Conservation (phyloP, 2,113 vertebrate genomes). For the Ibidorhyncha struthersii region DNA sequence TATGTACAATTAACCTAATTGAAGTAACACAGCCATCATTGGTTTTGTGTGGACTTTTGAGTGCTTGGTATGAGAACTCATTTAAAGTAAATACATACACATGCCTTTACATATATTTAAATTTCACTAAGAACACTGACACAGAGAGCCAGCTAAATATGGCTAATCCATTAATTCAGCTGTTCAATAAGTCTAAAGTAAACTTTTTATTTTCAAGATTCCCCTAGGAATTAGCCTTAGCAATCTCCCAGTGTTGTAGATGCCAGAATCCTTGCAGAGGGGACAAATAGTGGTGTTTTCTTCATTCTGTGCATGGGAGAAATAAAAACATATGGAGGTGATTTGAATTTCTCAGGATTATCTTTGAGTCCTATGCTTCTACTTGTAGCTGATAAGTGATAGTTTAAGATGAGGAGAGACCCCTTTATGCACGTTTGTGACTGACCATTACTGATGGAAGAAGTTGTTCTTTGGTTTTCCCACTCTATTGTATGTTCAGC, state of each 20-base stretch:
- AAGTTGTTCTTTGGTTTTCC: neutral
- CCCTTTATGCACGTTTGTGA: neutral
- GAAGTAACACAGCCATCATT: neutral
- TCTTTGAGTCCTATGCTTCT: neutral
- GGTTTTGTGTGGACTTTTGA: neutral
- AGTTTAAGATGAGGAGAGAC: neutral
- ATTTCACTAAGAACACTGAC: neutral
- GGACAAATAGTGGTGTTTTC: neutral
- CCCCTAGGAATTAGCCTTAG: neutral
- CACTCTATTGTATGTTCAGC: neutral
- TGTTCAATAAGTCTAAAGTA: neutral
- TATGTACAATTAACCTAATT: slow-evolving; percentile 54
- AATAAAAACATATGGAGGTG: neutral
- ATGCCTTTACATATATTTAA: neutral
- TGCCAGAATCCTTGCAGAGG: neutral
- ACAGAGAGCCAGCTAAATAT: neutral
- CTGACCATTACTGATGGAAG: neutral
- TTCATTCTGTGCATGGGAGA: neutral
- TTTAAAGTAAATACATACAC: neutral
- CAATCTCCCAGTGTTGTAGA: neutral
- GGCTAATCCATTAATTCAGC: neutral
- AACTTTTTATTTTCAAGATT: neutral
- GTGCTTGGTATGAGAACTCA: neutral
- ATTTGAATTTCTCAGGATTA: neutral
- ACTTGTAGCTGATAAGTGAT: neutral